Percentiles rank a stretch among this genome's conserved stretches.
Conservation (phyloP, 2,888 invertebrate genomes). For the Tribolium freemani region DNA sequence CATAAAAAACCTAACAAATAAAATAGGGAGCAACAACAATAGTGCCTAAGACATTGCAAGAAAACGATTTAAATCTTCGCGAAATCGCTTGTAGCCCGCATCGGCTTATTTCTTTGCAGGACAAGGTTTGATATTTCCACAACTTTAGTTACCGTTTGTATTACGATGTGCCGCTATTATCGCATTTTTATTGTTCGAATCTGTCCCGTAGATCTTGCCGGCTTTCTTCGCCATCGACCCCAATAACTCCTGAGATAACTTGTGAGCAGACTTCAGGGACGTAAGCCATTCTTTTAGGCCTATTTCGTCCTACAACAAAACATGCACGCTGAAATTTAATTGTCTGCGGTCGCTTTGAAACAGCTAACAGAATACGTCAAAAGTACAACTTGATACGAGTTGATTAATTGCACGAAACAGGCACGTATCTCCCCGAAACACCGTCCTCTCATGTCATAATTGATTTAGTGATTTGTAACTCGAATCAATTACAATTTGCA, state of each 20-base stretch:
- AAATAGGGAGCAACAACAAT: conserved; percentile 39
- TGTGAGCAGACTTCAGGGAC: conserved; percentile 95
- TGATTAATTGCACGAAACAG: background rate
- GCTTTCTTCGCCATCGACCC: conserved; percentile 99
- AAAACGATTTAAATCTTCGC: conserved; percentile 25
- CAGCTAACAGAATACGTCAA: background rate
- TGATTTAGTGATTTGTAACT: background rate
- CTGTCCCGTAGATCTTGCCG: conserved; percentile 98
- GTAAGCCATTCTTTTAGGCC: conserved; percentile 98
- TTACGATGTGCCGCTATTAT: conserved; percentile 70
- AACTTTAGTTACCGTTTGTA: conserved; percentile 71
- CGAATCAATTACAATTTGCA: background rate
- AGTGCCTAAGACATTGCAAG: conserved; percentile 40
- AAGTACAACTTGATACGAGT: background rate
- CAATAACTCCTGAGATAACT: conserved; percentile 94
- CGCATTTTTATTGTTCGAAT: conserved; percentile 69
- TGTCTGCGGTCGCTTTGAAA: background rate
- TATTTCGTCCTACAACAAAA: conserved; percentile 88
- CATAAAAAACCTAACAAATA: conserved; percentile 33
- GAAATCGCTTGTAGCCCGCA: conserved; percentile 43
- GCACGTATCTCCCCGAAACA: background rate
- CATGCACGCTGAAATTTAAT: background rate
- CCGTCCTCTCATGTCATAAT: background rate
- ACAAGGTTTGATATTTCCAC: conserved; percentile 12
- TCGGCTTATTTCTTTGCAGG: conserved; percentile 26